Conservation (phyloP, 23 tunicate genomes). For the Halocynthia aurantium region DNA sequence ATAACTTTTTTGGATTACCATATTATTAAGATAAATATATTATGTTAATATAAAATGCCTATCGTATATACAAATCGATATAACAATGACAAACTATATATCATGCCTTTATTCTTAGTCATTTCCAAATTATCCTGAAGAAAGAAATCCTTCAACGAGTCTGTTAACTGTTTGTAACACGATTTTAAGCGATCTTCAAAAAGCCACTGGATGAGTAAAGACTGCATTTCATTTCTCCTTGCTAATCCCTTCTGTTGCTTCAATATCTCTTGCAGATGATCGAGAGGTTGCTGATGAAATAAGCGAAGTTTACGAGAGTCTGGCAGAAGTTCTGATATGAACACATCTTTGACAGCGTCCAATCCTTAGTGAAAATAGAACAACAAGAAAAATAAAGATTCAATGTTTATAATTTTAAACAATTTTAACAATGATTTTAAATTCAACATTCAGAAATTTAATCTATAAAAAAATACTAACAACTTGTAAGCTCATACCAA, state of each 20-base stretch:
- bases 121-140: conserved; percentile 47
- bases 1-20: too few species aligned
- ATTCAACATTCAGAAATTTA: too few species aligned
- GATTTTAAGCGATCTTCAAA: conserved; percentile 59
- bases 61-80: neutral
- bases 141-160: conserved; percentile 21
- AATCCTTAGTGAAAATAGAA: conserved; percentile 24
- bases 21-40: neutral
- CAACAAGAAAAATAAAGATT: too few species aligned
- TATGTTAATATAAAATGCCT: neutral
- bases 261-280: neutral
- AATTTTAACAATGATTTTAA: neutral
- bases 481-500: conserved; percentile 17
- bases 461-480: neutral
- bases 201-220: conserved; percentile 39
- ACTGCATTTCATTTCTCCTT: conserved; percentile 9
- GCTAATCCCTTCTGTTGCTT: neutral
- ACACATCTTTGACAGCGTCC: conserved; percentile 45
- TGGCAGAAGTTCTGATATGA: conserved; percentile 58
- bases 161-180: conserved; percentile 13
- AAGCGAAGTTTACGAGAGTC: conserved; percentile 21
- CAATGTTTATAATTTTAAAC: neutral
- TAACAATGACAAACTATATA: neutral
- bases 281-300: conserved; percentile 41
- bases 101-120: conserved; percentile 46